Percentiles rank a stretch among this genome's conserved stretches.
These are phyloP conservation scores for Galbula dea DNA, from an alignment of 2,113 vertebrate genomes.

Conservation along the genomic window DNA sequence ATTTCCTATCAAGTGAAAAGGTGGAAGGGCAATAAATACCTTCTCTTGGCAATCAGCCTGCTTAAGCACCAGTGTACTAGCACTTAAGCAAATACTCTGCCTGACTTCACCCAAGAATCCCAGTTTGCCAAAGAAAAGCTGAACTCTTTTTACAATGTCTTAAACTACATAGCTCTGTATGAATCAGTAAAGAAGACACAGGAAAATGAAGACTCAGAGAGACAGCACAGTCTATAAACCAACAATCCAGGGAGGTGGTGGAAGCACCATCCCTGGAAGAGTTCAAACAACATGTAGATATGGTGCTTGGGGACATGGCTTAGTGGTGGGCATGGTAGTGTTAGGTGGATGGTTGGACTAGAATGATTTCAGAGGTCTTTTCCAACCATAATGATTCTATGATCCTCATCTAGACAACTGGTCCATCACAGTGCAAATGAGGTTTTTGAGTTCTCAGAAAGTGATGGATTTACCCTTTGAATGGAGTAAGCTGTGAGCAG, in stretches of 20 bases:
- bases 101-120: not conserved
- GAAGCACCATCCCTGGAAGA: no score
- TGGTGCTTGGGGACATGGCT: no score
- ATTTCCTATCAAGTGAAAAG: not conserved
- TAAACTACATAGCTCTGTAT: not conserved
- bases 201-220: not conserved
- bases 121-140: not conserved
- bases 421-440: not conserved
- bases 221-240: not conserved
- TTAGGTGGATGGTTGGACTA: no score
- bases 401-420: not conserved
- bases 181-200: not conserved
- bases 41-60: not conserved
- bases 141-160: not conserved
- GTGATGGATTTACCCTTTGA: not conserved
- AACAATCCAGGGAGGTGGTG: not conserved
- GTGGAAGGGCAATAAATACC: not conserved
- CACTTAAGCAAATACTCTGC: not conserved
- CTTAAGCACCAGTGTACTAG: not conserved
- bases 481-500: fast-evolving
- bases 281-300: no score
- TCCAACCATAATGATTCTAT: no score
- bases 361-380: no score
- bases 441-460: not conserved
- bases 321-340: no score